These are phyloP conservation scores for Hippopotamus amphibius DNA, from an alignment of 2,113 vertebrate species.

Conservation along the genomic window DNA sequence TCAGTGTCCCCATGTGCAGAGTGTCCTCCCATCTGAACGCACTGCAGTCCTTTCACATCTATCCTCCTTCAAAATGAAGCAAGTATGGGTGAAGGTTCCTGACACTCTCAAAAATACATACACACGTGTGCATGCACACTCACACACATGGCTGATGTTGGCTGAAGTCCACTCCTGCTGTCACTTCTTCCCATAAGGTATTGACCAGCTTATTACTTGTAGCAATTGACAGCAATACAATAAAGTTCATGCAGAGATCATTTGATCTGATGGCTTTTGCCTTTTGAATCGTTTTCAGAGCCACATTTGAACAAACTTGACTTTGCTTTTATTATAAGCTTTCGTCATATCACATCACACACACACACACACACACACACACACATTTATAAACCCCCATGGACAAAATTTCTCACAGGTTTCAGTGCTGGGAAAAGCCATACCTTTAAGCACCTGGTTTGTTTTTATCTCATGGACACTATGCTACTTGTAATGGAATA, in stretches of 20 bases:
- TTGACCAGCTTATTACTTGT: neutral
- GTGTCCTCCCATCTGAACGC: neutral
- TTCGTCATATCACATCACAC: neutral
- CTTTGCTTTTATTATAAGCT: neutral
- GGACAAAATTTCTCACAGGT: neutral
- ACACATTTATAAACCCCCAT: neutral
- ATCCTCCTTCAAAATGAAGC: neutral
- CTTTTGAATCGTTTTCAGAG: neutral
- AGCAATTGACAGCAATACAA: too few species aligned
- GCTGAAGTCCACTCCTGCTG: neutral
- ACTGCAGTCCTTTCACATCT: neutral
- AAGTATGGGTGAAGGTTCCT: neutral
- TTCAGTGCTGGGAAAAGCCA: neutral
- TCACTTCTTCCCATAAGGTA: neutral
- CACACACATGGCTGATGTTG: neutral
- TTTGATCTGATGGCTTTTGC: neutral
- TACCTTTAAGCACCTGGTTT: neutral
- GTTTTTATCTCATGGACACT: neutral
- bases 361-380: neutral
- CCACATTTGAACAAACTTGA: neutral
- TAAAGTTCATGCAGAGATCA: neutral
- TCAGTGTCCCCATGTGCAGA: neutral
- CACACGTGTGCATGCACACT: accelerated
- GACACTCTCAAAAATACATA: neutral
- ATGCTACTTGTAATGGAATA: neutral